Conservation (phyloP, 2,113 vertebrate species). For the Fregata magnificens region DNA sequence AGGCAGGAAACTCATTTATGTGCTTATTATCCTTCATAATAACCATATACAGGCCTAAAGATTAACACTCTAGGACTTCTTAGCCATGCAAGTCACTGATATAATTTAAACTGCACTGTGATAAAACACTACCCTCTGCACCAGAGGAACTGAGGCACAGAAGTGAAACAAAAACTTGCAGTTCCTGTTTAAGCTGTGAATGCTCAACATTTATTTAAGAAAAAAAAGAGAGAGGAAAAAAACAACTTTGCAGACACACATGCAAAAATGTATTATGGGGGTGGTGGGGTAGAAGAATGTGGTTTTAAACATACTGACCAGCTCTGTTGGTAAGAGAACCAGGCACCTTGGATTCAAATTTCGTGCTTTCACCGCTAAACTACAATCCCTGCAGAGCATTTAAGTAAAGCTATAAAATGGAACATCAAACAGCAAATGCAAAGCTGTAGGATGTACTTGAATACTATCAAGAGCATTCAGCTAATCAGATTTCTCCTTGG, state of each 20-base stretch:
- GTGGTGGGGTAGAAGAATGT: conserved; percentile 20
- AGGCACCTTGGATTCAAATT: conserved; percentile 53
- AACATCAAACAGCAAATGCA: conserved; percentile 51
- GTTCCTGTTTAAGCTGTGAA: background rate
- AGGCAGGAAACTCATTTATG: background rate
- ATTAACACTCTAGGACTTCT: background rate
- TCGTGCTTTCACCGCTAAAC: conserved; percentile 48
- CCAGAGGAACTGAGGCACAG: background rate
- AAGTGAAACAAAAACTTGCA: background rate
- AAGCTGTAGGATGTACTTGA: background rate
- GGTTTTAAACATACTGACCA: conserved; percentile 26
- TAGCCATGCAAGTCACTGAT: background rate
- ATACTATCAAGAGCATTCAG: background rate
- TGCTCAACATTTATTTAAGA: background rate
- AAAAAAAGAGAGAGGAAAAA: background rate
- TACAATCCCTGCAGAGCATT: conserved; percentile 54
- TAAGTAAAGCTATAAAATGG: conserved; percentile 53
- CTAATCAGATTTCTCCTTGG: background rate
- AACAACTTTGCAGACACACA: background rate
- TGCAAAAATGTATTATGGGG: background rate
- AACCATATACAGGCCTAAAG: background rate
- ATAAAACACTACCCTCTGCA: background rate
- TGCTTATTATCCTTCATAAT: background rate
- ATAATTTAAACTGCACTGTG: background rate
- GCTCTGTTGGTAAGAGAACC: background rate